Conservation (phyloP, 2,113 vertebrate genomes). For the Athene noctua region DNA sequence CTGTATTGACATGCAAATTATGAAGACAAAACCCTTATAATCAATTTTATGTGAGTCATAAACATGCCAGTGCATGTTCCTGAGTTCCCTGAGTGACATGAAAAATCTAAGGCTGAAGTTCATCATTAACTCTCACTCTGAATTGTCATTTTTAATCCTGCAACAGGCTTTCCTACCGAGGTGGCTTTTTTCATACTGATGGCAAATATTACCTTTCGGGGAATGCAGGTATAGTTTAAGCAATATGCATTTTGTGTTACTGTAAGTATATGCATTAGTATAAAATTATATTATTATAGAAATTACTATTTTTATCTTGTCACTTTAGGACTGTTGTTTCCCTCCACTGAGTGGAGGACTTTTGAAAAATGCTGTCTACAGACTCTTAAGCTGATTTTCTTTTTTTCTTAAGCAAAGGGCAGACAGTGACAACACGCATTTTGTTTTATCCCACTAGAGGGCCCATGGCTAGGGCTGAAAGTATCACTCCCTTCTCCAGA, state of each 20-base stretch:
- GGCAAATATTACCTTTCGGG: not conserved
- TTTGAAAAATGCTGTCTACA: not conserved
- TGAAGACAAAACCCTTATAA: conserved; percentile 10
- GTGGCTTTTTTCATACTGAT: not conserved
- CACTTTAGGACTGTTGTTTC: not conserved
- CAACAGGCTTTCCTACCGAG: not conserved
- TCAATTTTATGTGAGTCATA: not conserved
- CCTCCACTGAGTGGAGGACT: not conserved
- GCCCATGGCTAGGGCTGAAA: conserved; percentile 9
- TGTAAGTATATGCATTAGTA: not conserved
- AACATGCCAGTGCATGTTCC: not conserved
- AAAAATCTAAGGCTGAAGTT: not conserved
- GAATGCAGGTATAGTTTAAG: not conserved
- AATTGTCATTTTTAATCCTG: not conserved
- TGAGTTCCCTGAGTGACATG: not conserved
- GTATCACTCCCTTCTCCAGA: not conserved
- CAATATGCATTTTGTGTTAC: not conserved
- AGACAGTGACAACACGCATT: not conserved
- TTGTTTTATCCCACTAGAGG: conserved; percentile 41
- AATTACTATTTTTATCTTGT: not conserved
- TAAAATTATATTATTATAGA: conserved; percentile 2
- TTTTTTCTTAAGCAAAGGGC: not conserved
- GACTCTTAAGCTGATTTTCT: not conserved
- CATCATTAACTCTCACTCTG: not conserved
- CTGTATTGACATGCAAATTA: not conserved